Conservation (phyloP, 2,113 vertebrate species). For the Colossoma macropomum region DNA sequence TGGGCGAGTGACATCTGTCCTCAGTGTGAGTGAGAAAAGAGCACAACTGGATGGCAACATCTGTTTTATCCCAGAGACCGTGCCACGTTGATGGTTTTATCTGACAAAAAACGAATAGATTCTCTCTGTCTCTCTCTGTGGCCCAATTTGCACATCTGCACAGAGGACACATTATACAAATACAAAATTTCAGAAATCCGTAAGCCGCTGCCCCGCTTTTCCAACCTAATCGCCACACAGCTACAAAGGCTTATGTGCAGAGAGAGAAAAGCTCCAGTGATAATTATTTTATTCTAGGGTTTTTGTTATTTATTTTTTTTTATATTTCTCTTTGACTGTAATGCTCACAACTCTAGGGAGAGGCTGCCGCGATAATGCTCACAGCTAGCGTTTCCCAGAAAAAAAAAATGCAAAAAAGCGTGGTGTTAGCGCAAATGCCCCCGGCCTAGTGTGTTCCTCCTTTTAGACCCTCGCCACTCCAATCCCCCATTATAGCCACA, state of each 20-base stretch:
- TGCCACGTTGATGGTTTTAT: slow-evolving; percentile 79
- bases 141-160: slow-evolving; percentile 81
- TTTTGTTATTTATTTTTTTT: background rate
- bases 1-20: slow-evolving; percentile 82
- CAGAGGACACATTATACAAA: slow-evolving; percentile 46
- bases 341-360: background rate
- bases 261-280: slow-evolving; percentile 15
- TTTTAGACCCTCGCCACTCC: background rate
- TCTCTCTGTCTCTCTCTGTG: slow-evolving; percentile 63
- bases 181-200: slow-evolving; percentile 34
- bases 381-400: slow-evolving; percentile 26
- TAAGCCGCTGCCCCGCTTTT: slow-evolving; percentile 32
- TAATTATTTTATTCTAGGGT: slow-evolving; percentile 33
- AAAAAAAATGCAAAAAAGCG: background rate
- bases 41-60: slow-evolving; percentile 79
- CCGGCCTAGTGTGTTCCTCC: slow-evolving; percentile 6
- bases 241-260: slow-evolving; percentile 20
- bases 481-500: background rate
- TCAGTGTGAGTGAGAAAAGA: slow-evolving; percentile 69
- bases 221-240: slow-evolving; percentile 18
- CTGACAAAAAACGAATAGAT: slow-evolving; percentile 72
- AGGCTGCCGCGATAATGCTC: slow-evolving; percentile 29
- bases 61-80: slow-evolving; percentile 85
- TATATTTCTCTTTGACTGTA: background rate
- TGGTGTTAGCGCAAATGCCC: slow-evolving; percentile 37